These are phyloP conservation scores for Ganaspis sp. DNA, from an alignment of 1,140 invertebrate species.

Conservation along the genomic window DNA sequence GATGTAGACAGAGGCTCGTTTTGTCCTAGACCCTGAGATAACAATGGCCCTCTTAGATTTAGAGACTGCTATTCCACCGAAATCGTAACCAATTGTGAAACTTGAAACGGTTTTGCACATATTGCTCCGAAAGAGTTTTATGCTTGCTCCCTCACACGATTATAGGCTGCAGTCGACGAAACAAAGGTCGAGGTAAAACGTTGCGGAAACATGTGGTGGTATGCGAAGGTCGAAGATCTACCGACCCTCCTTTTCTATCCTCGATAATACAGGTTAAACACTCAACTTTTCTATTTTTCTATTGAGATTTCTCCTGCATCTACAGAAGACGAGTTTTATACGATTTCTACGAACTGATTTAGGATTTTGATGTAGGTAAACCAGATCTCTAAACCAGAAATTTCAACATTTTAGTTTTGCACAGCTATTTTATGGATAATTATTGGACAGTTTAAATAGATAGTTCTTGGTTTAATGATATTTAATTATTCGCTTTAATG, in stretches of 20 bases:
- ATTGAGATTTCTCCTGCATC: constrained; percentile 14
- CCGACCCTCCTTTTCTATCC: background rate
- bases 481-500: too few species aligned
- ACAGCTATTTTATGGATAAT: background rate
- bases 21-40: background rate
- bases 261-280: background rate
- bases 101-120: constrained; percentile 9
- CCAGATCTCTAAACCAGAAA: constrained; percentile 6
- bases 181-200: constrained; percentile 23
- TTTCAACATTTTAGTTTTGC: background rate
- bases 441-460: background rate
- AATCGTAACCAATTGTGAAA: constrained; percentile 19
- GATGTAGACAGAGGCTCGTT: background rate
- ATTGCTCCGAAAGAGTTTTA: background rate
- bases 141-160: background rate
- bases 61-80: background rate
- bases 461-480: background rate
- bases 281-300: constrained; percentile 20
- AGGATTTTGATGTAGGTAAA: background rate
- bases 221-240: constrained; percentile 6
- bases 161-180: constrained; percentile 13
- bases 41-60: background rate
- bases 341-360: background rate
- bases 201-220: constrained; percentile 23
- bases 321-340: background rate